Conservation (phyloP, 2,113 vertebrate genomes). For the Plecotus auritus region DNA sequence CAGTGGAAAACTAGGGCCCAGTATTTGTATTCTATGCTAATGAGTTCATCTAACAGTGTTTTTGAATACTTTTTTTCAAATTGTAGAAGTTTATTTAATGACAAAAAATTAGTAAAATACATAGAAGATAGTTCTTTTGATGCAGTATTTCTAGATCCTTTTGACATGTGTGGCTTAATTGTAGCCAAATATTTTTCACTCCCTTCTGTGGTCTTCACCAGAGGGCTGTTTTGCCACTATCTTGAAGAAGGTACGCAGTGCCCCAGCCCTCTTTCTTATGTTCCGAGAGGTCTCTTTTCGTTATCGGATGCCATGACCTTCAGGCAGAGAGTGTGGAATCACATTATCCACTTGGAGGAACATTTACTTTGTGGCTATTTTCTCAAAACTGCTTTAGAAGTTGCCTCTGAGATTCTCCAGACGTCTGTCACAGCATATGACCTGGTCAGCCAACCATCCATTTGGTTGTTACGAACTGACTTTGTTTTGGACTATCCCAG, state of each 20-base stretch:
- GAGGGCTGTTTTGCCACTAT: conserved; percentile 50
- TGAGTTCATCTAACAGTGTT: fast-evolving
- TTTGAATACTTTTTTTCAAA: fast-evolving
- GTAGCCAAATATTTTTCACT: conserved; percentile 71
- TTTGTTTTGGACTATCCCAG: conserved; percentile 72
- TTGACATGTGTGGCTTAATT: conserved; percentile 61
- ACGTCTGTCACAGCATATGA: conserved; percentile 56
- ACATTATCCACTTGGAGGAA: not conserved
- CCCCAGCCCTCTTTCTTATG: conserved; percentile 68
- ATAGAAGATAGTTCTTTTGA: conserved; percentile 71
- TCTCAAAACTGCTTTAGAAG: not conserved
- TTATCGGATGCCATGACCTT: conserved; percentile 68
- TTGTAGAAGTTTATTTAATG: conserved; percentile 65
- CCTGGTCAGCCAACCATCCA: conserved; percentile 62
- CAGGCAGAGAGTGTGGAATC: conserved; percentile 53
- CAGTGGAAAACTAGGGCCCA: not conserved
- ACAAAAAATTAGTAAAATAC: conserved; percentile 47
- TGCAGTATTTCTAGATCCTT: conserved; percentile 68
- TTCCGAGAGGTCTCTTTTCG: not conserved
- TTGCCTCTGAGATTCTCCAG: conserved; percentile 63
- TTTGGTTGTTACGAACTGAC: conserved; percentile 61
- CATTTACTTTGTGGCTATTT: not conserved
- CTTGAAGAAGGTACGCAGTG: conserved; percentile 26
- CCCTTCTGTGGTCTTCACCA: conserved; percentile 61
- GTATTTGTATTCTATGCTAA: fast-evolving